phyloP scores from a whole-genome alignment of 2,113 vertebrate species.

The Tenrec ecaudatus region DNA sequence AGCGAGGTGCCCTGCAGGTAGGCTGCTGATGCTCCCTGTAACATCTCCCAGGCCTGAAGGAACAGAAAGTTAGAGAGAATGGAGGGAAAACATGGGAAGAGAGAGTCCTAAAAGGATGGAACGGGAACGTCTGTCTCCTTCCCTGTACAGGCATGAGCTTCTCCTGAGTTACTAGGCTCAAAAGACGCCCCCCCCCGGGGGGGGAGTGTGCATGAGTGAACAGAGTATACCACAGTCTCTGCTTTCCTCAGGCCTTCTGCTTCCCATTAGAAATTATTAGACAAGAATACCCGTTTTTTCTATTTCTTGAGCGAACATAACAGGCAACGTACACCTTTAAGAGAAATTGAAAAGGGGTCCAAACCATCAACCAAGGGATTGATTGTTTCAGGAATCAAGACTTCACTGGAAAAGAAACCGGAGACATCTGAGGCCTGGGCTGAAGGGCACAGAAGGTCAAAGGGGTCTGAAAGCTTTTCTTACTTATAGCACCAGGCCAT shows the following conservation, averaged over 20 bases:
- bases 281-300: not conserved
- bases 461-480: conserved; percentile 47
- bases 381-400: conserved; percentile 7
- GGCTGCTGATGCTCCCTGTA: not conserved
- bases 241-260: not conserved
- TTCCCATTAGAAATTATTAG: conserved; percentile 1
- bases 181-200: not conserved
- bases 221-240: not conserved
- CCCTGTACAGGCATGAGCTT: not conserved
- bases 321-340: not conserved
- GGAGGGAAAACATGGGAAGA: not conserved
- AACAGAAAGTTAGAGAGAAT: not conserved
- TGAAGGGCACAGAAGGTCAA: conserved; percentile 61
- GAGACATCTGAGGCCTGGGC: not conserved
- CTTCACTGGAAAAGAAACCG: conserved; percentile 42
- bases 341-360: not conserved
- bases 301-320: not conserved
- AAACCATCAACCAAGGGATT: not conserved
- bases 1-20: not conserved
- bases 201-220: not conserved
- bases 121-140: not conserved
- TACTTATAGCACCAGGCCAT: conserved; percentile 32
- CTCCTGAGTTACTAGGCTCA: not conserved
- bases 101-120: not conserved
- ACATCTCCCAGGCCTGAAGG: not conserved